Evolutionary conservation across 2,888 invertebrate genomes (phyloP).

Genomic region (Phengaris alcon): DNA sequence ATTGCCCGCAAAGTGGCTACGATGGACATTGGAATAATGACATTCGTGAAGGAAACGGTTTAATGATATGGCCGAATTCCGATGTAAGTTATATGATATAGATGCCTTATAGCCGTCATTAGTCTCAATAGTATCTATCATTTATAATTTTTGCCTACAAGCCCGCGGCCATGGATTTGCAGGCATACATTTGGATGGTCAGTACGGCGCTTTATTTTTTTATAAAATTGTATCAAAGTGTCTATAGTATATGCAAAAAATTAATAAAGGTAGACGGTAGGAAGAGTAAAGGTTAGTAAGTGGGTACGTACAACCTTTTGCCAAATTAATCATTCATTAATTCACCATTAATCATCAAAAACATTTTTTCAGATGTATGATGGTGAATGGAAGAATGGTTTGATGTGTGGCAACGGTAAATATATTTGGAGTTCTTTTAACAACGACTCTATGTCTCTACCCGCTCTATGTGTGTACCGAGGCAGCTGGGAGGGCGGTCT

Average conservation of each 20-base stretch:
- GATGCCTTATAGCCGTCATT: too few relatives aligned
- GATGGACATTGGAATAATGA: constrained; percentile 77
- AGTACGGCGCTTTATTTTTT: not conserved
- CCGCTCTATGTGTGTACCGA: constrained; percentile 71
- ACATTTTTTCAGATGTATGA: constrained; percentile 69
- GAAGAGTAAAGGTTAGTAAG: too few relatives aligned
- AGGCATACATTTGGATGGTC: too few relatives aligned
- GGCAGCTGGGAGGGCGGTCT: constrained; percentile 79
- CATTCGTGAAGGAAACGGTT: constrained; percentile 76
- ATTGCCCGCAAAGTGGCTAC: constrained; percentile 66
- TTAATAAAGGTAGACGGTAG: too few relatives aligned
- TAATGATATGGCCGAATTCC: constrained; percentile 81
- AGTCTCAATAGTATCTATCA: too few relatives aligned
- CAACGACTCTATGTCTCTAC: constrained; percentile 75
- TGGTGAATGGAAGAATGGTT: constrained; percentile 79
- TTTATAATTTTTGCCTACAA: too few relatives aligned
- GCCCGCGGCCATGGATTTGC: too few relatives aligned
- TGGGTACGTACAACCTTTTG: too few relatives aligned
- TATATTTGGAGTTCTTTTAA: constrained; percentile 78
- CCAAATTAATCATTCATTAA: too few relatives aligned
- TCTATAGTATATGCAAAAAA: not conserved
- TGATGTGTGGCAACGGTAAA: constrained; percentile 79
- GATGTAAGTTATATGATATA: constrained; percentile 73
- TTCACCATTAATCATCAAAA: too few relatives aligned
- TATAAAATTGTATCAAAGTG: not conserved